phyloP scores from a whole-genome alignment of 1,140 invertebrate genomes.

The Bursaphelenchus mucronatus region DNA sequence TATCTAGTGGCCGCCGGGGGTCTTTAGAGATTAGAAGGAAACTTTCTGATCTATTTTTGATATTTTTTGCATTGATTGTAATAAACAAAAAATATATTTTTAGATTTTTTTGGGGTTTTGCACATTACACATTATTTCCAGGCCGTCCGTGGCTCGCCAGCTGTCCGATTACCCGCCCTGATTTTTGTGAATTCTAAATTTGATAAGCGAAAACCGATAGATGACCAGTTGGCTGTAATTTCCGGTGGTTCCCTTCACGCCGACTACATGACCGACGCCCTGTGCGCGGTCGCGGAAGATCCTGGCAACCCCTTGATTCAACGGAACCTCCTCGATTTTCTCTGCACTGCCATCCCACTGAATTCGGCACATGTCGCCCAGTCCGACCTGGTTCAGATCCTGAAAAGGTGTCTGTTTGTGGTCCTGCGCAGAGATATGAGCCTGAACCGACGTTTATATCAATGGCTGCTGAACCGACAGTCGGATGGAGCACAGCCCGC shows the following conservation, averaged over 20 bases:
- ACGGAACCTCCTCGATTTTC: slow-evolving; percentile 77
- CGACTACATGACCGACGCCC: slow-evolving; percentile 71
- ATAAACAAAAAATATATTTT: too few species aligned
- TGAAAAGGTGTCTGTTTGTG: slow-evolving; percentile 76
- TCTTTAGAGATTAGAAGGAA: too few species aligned
- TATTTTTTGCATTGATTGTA: too few species aligned
- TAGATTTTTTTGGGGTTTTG: neutral
- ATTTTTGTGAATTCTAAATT: slow-evolving; percentile 77
- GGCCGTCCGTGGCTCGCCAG: slow-evolving; percentile 75
- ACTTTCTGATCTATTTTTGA: too few species aligned
- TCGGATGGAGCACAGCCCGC: neutral
- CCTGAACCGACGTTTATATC: slow-evolving; percentile 70
- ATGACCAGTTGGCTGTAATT: slow-evolving; percentile 79
- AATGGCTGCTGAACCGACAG: slow-evolving; percentile 54
- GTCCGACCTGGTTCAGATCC: slow-evolving; percentile 73
- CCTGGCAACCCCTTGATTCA: slow-evolving; percentile 81
- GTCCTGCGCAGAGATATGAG: slow-evolving; percentile 85
- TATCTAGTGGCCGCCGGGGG: too few species aligned
- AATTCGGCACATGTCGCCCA: slow-evolving; percentile 74
- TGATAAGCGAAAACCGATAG: slow-evolving; percentile 75
- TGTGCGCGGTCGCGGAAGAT: slow-evolving; percentile 63
- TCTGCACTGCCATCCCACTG: slow-evolving; percentile 79
- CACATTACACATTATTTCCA: slow-evolving; percentile 19
- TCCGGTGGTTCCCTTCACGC: slow-evolving; percentile 66
- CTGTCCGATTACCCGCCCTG: slow-evolving; percentile 78